A percentile compares a stretch with the other conserved stretches of the same genome.
These are phyloP conservation scores for Puffinus mauretanicus DNA, from an alignment of 2,113 vertebrate genomes.

Conservation along the genomic window DNA sequence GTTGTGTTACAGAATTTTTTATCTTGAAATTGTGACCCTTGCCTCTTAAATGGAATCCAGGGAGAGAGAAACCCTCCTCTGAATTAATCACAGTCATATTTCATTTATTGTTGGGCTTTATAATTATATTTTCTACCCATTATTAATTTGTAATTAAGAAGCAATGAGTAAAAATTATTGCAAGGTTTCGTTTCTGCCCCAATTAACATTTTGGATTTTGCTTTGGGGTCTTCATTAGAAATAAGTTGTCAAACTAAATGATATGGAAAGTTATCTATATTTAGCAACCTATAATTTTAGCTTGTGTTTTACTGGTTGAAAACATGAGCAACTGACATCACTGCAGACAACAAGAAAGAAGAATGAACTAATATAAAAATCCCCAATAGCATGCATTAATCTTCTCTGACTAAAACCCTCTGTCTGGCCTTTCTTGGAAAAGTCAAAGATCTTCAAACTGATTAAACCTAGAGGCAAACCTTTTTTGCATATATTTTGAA, in stretches of 20 bases:
- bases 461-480: neutral
- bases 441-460: neutral
- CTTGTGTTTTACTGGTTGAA: slow-evolving; percentile 33
- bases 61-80: neutral
- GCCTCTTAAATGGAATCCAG: neutral
- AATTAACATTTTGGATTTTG: slow-evolving; percentile 58
- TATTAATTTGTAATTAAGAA: slow-evolving; percentile 45
- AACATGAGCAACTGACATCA: neutral
- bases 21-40: neutral
- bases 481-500: neutral
- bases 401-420: neutral
- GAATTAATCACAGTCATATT: neutral
- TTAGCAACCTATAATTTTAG: slow-evolving; percentile 56
- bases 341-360: slow-evolving; percentile 24
- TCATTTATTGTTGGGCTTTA: neutral
- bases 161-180: slow-evolving; percentile 12
- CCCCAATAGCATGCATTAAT: neutral
- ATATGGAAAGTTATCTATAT: slow-evolving; percentile 44
- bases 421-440: neutral
- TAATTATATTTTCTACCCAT: neutral
- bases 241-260: slow-evolving; percentile 44
- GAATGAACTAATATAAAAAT: slow-evolving; percentile 22
- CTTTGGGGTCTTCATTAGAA: slow-evolving; percentile 53
- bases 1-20: neutral
- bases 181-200: slow-evolving; percentile 44